phyloP scores from a whole-genome alignment of 2,113 vertebrate genomes.

The Rhinoptilus africanus region DNA sequence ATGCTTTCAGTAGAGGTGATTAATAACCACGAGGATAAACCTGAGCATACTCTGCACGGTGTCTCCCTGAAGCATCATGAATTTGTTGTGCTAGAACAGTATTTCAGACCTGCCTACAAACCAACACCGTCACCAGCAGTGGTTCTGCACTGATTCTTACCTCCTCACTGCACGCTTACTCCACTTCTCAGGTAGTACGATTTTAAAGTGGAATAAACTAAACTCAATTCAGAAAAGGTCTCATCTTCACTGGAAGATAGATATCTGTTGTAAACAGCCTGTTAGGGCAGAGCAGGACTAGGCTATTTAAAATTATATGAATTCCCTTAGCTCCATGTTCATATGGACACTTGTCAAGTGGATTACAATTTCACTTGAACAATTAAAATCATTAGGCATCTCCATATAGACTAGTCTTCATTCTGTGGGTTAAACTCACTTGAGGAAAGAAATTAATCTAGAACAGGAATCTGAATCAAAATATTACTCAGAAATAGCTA shows the following conservation, averaged over 20 bases:
- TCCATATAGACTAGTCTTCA: background rate
- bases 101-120: background rate
- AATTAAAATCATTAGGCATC: background rate
- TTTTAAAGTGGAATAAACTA: background rate
- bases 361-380: background rate
- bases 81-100: background rate
- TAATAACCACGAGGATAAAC: background rate
- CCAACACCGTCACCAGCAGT: background rate
- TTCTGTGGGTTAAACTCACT: background rate
- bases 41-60: background rate
- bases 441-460: background rate
- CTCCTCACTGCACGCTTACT: background rate
- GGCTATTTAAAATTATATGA: background rate
- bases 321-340: background rate
- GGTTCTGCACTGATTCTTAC: background rate
- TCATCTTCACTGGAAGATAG: background rate
- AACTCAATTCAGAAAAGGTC: background rate
- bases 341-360: background rate
- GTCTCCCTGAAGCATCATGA: background rate
- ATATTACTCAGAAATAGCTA: background rate
- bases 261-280: fast-evolving
- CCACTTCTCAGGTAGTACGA: background rate
- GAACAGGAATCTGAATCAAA: background rate
- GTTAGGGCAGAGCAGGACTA: background rate
- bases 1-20: background rate